phyloP scores from a whole-genome alignment of 2,888 invertebrate species.

The Melanargia galathea region DNA sequence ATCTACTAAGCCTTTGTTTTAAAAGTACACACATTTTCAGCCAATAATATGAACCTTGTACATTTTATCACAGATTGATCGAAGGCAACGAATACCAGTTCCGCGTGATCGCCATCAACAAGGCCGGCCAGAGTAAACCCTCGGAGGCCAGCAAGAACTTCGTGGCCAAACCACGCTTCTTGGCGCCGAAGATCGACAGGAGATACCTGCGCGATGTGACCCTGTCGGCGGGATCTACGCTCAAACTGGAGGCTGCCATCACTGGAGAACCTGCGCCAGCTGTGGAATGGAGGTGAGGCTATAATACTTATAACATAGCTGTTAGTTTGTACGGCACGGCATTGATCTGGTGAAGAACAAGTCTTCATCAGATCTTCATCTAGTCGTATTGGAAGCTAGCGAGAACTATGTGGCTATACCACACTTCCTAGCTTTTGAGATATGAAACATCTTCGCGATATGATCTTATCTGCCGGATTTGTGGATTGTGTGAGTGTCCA shows the following conservation, averaged over 20 bases:
- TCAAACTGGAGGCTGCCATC: constrained; percentile 96
- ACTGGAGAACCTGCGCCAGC: constrained; percentile 97
- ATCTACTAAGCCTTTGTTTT: too few relatives aligned
- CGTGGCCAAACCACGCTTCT: constrained; percentile 91
- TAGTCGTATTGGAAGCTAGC: too few relatives aligned
- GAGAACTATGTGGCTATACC: too few relatives aligned
- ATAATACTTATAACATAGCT: not conserved
- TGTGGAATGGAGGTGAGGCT: constrained; percentile 89
- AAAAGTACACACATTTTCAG: too few relatives aligned
- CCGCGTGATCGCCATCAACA: constrained; percentile 96
- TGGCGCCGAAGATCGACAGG: constrained; percentile 98
- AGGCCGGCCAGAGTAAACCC: constrained; percentile 96
- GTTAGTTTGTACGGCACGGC: not conserved
- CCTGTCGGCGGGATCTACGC: constrained; percentile 94
- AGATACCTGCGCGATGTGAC: constrained; percentile 94
- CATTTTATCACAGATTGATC: constrained; percentile 81
- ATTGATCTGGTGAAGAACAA: not conserved
- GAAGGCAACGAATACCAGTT: constrained; percentile 99
- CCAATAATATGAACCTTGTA: not conserved
- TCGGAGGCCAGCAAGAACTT: constrained; percentile 94
- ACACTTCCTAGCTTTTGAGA: too few relatives aligned
- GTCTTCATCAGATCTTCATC: too few relatives aligned
- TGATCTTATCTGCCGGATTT: too few relatives aligned
- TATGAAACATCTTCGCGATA: too few relatives aligned
- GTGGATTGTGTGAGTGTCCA: too few relatives aligned